Conservation (phyloP, 2,113 vertebrate species). For the Lophura nycthemera region DNA sequence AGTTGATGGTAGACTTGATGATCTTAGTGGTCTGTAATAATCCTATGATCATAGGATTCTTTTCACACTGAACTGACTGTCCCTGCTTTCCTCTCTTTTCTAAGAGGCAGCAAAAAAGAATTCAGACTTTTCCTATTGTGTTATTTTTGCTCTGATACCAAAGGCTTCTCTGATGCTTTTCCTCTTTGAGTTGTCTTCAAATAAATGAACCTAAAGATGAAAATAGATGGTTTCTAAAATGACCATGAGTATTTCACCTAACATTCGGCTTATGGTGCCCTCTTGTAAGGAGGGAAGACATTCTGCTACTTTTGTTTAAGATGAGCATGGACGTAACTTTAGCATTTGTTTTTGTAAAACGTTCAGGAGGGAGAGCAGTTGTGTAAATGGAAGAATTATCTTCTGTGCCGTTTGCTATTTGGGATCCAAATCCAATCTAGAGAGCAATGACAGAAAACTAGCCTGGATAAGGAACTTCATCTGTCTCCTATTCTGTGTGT, state of each 20-base stretch:
- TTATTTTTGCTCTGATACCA: background rate
- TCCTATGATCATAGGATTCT: too few relatives aligned
- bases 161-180: background rate
- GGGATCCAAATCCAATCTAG: background rate
- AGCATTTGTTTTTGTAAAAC: background rate
- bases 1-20: too few relatives aligned
- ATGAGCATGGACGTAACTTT: background rate
- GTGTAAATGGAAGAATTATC: background rate
- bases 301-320: background rate
- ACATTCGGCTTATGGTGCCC: background rate
- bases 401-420: background rate
- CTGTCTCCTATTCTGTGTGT: background rate
- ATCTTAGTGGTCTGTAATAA: too few relatives aligned
- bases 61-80: background rate
- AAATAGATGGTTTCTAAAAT: background rate
- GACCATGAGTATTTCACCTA: background rate
- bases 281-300: background rate
- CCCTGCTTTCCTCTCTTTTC: background rate
- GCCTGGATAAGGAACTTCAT: background rate
- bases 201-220: background rate
- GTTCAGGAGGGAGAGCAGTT: background rate
- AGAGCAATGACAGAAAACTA: background rate
- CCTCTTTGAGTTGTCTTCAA: background rate
- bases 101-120: background rate
- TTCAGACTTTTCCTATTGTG: background rate